Conservation (phyloP, 2,113 vertebrate genomes). For the Hemiprocne comata region DNA sequence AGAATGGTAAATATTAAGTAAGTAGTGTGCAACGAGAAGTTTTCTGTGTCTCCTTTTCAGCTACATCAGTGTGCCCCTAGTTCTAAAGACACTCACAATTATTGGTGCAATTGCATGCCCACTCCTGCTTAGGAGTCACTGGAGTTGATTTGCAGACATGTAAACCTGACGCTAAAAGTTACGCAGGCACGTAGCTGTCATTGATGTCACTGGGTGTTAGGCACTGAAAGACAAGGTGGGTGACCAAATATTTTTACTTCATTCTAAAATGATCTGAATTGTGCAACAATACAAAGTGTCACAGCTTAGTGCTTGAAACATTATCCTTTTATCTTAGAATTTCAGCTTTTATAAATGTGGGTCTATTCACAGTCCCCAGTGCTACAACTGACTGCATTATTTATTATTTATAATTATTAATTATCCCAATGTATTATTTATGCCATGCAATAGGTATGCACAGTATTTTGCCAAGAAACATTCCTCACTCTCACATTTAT, state of each 20-base stretch:
- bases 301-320: neutral
- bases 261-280: neutral
- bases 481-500: slow-evolving; percentile 29
- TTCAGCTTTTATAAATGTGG: slow-evolving; percentile 41
- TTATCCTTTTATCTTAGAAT: neutral
- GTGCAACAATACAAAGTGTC: neutral
- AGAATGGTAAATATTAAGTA: neutral
- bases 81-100: neutral
- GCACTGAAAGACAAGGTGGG: neutral
- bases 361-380: slow-evolving; percentile 26
- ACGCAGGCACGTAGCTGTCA: neutral
- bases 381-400: slow-evolving; percentile 58
- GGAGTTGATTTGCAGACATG: neutral
- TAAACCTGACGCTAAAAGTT: neutral
- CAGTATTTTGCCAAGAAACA: slow-evolving; percentile 55
- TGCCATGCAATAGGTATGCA: slow-evolving; percentile 54
- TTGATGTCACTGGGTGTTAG: neutral
- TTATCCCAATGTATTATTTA: slow-evolving; percentile 70
- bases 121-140: neutral
- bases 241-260: neutral
- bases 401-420: slow-evolving; percentile 74
- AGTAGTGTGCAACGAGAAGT: neutral
- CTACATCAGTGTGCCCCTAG: neutral
- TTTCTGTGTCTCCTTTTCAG: neutral
- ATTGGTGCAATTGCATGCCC: neutral